Base-by-base conservation (phyloP, 2,113 vertebrate genomes). In the Urocynchramus pylzowi region DNA sequence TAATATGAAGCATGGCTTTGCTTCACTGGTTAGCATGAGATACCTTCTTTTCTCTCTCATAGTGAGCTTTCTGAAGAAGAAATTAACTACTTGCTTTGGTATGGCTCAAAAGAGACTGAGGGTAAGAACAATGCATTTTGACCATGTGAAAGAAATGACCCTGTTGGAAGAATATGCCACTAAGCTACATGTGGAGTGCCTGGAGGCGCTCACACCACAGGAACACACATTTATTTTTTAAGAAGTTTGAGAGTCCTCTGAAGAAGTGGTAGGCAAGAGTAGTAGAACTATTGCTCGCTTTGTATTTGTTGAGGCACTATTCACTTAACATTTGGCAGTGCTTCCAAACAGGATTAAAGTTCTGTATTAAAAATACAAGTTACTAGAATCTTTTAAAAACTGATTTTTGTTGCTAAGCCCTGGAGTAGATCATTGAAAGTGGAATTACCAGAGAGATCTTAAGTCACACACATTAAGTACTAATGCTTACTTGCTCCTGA, bases 401-500 rank as follows among this genome's bases (percentile, higher is more conserved):
- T 14, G 11, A 27, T n/a, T 75, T 50, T 56, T 69, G 11, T 26
- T 65, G 33, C 67, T 73, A 88, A 85, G 50, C 26, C 31, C 79
- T 64, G 23, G 24, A 61, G 52, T 3, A 8, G 47, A 56, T 19
- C 61, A 33, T 16, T 70, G 22, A 33, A 64, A 85, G 33, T 15
- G 13, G 9, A 22, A 26, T 9, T 37, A 19, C 16, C n/a, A n/a
- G 39, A 69, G 14, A 52, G 6, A 12, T 73, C 42, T 6, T 12
- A 41, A 39, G 18, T 63, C 52, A 33, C 8, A 10, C 9, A 45
- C 7, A 6, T 31, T 26, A 42, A 68, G 1, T 28, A 21, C 37
- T 31, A 73, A 45, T 73, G 77, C 97, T 81, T 84, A 99, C 99
- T 98, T 98, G 98, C 52, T 99, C 96, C 89, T 99, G 97, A 71